Percentiles rank a stretch among this genome's conserved stretches.
phyloP scores from a whole-genome alignment of 2,888 invertebrate species.

The Stenichneumon culpator region DNA sequence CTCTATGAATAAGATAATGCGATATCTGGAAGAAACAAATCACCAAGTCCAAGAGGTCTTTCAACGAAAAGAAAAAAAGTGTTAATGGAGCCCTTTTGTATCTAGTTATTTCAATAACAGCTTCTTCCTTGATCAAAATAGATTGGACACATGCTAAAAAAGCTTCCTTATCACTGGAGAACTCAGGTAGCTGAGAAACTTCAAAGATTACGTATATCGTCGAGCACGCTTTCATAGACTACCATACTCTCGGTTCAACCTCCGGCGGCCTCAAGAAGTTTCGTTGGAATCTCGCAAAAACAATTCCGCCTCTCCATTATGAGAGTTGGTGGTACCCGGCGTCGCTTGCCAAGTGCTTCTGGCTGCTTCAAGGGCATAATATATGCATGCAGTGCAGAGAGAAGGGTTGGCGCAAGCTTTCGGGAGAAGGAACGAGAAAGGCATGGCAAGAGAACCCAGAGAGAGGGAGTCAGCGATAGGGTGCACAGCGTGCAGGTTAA shows the following conservation, averaged over 20 bases:
- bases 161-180: neutral
- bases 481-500: slow-evolving; percentile 6
- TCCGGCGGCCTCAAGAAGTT: slow-evolving; percentile 22
- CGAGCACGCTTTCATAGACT: slow-evolving; percentile 5
- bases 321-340: slow-evolving; percentile 36
- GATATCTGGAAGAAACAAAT: neutral
- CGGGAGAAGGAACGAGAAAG: slow-evolving; percentile 22
- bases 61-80: no score
- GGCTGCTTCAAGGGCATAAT: slow-evolving; percentile 73
- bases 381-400: slow-evolving; percentile 67
- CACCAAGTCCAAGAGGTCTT: no score
- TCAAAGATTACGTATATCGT: slow-evolving; percentile 21
- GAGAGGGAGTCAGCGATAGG: slow-evolving; percentile 3
- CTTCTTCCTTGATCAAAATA: no score
- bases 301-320: slow-evolving; percentile 74
- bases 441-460: neutral
- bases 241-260: neutral
- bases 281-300: slow-evolving; percentile 69
- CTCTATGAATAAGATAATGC: neutral
- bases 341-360: slow-evolving; percentile 75
- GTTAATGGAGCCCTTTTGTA: no score
- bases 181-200: neutral
- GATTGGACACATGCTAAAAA: neutral
- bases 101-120: neutral
- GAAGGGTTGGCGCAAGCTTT: slow-evolving; percentile 42